phyloP scores from a whole-genome alignment of 2,113 vertebrate species.

The Hepsetus odoe region DNA sequence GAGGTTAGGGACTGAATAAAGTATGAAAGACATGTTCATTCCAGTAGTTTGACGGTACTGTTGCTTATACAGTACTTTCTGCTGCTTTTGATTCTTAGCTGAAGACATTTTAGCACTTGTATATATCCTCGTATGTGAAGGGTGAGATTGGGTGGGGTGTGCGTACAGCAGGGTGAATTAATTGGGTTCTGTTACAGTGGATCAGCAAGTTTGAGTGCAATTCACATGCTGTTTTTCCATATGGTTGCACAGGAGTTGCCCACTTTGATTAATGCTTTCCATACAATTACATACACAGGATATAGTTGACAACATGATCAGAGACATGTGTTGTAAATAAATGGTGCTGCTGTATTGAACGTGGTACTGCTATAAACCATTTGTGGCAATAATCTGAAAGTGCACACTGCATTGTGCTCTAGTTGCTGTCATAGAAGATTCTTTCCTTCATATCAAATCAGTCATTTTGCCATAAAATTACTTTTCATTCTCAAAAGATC shows the following conservation, averaged over 20 bases:
- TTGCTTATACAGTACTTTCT: no score
- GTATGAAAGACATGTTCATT: no score
- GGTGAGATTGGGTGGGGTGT: slow-evolving; percentile 77
- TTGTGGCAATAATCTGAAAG: not conserved
- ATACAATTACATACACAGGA: slow-evolving; percentile 56
- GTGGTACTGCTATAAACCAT: not conserved
- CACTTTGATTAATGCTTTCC: slow-evolving; percentile 95
- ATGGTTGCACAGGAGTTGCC: slow-evolving; percentile 94
- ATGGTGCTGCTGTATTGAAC: not conserved
- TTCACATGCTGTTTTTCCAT: slow-evolving; percentile 96
- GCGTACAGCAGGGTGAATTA: slow-evolving; percentile 93
- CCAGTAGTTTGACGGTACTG: no score
- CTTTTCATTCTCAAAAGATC: no score
- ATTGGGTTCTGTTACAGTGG: slow-evolving; percentile 93
- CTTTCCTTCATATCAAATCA: no score
- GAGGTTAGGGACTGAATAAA: no score
- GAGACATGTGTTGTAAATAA: slow-evolving; percentile 43
- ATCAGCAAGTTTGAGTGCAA: slow-evolving; percentile 94
- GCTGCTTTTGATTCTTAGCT: not conserved
- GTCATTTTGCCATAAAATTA: no score
- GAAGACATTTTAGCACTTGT: not conserved
- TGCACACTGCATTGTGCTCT: not conserved
- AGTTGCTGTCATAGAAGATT: not conserved
- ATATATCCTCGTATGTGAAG: slow-evolving; percentile 2
- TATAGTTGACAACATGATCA: slow-evolving; percentile 57